Conservation (phyloP, 2,888 invertebrate species). For the Malthinus flaveolus region DNA sequence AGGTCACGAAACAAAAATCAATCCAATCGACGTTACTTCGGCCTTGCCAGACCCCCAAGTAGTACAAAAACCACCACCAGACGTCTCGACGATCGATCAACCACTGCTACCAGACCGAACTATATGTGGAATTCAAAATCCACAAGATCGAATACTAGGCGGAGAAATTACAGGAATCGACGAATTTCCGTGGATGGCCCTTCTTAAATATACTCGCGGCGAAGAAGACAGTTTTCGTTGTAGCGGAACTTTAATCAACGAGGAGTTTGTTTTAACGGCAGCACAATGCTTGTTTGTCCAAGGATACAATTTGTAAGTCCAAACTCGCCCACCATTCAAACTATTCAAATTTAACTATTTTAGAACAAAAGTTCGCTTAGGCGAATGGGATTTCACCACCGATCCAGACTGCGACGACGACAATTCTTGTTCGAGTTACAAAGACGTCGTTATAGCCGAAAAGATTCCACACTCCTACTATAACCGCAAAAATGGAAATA, state of each 20-base stretch:
- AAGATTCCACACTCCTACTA: constrained; percentile 48
- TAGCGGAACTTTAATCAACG: constrained; percentile 63
- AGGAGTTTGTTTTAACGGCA: constrained; percentile 63
- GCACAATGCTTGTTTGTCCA: constrained; percentile 61
- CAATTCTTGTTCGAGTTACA: neutral
- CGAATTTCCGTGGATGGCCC: constrained; percentile 54
- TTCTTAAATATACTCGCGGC: constrained; percentile 56
- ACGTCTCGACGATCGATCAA: neutral
- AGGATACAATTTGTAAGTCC: constrained; percentile 11
- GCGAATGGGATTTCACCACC: constrained; percentile 53
- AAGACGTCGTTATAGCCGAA: constrained; percentile 35
- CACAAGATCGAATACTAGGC: constrained; percentile 20
- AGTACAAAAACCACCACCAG: neutral
- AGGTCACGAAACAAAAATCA: neutral
- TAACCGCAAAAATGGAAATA: constrained; percentile 42
- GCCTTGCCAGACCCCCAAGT: neutral
- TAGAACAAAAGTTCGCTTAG: constrained; percentile 63
- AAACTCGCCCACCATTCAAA: neutral
- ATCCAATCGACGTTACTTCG: neutral
- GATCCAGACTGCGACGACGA: constrained; percentile 44
- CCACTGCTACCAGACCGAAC: constrained; percentile 9
- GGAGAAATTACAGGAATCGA: constrained; percentile 47
- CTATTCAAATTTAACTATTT: neutral
- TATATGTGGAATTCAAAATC: constrained; percentile 13
- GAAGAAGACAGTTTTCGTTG: constrained; percentile 46